Conservation (phyloP, 2,113 vertebrate species). For the Neodontobutis hainanensis region DNA sequence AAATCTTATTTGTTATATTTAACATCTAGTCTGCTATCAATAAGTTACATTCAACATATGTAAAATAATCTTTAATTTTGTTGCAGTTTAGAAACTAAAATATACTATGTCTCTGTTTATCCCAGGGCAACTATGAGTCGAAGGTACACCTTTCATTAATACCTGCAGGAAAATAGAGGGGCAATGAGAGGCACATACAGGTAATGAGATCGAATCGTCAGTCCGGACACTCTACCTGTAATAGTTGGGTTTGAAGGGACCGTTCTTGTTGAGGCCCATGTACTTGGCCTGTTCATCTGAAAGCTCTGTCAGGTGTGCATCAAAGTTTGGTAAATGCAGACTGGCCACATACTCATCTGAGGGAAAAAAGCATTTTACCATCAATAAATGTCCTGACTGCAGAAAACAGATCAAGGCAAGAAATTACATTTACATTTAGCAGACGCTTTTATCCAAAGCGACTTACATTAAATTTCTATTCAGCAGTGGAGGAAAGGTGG, state of each 20-base stretch:
- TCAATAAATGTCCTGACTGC: background rate
- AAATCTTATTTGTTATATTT: conserved; percentile 33
- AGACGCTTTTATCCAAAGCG: too few relatives aligned
- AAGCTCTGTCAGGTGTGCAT: conserved; percentile 94
- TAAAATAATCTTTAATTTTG: conserved; percentile 73
- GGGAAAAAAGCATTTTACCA: conserved; percentile 30
- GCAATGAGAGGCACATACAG: conserved; percentile 1
- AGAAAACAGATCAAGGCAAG: too few relatives aligned
- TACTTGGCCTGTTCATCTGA: conserved; percentile 97
- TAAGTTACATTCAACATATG: conserved; percentile 73
- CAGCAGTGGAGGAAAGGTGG: too few relatives aligned
- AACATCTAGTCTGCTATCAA: conserved; percentile 62
- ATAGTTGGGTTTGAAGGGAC: conserved; percentile 98
- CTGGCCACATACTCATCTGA: conserved; percentile 97
- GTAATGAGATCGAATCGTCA: background rate
- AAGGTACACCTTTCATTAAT: conserved; percentile 57
- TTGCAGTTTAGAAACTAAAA: conserved; percentile 73
- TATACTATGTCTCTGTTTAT: conserved; percentile 64
- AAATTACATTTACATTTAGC: too few relatives aligned
- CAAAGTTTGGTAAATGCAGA: conserved; percentile 94
- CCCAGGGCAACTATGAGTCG: conserved; percentile 39
- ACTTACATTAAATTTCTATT: too few relatives aligned
- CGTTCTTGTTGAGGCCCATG: conserved; percentile 97
- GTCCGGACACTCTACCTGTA: conserved; percentile 84
- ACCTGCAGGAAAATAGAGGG: conserved; percentile 58